phyloP scores from a whole-genome alignment of 2,888 invertebrate genomes.

The Idaea straminata region DNA sequence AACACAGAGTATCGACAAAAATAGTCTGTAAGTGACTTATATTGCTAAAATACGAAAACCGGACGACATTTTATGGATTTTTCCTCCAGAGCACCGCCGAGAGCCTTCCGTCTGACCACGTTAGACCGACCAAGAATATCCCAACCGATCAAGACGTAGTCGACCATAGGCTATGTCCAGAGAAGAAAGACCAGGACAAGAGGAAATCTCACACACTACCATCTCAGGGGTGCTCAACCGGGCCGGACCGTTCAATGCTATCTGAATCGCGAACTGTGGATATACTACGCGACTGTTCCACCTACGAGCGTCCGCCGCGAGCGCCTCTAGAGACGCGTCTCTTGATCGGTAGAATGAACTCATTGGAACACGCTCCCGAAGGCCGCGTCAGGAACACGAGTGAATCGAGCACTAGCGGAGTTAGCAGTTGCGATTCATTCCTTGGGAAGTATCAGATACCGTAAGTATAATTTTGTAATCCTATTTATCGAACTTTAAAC shows the following conservation, averaged over 20 bases:
- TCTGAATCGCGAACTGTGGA: slow-evolving; percentile 86
- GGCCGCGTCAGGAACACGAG: slow-evolving; percentile 72
- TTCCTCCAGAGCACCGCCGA: slow-evolving; percentile 53
- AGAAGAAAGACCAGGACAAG: slow-evolving; percentile 55
- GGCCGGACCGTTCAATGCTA: slow-evolving; percentile 83
- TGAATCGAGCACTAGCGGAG: slow-evolving; percentile 91
- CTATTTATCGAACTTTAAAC: not conserved
- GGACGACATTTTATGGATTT: too few species aligned
- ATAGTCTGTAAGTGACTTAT: too few species aligned
- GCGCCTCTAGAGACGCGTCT: slow-evolving; percentile 52
- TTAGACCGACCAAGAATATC: slow-evolving; percentile 45
- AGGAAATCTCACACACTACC: slow-evolving; percentile 81
- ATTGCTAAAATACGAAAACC: too few species aligned
- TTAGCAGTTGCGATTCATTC: slow-evolving; percentile 90
- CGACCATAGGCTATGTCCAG: slow-evolving; percentile 42
- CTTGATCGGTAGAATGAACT: slow-evolving; percentile 61
- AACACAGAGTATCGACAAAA: too few species aligned
- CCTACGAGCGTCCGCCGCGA: slow-evolving; percentile 57
- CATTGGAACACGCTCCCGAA: slow-evolving; percentile 65
- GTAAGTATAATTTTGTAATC: slow-evolving; percentile 51
- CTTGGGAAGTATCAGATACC: slow-evolving; percentile 81
- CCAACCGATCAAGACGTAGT: slow-evolving; percentile 59
- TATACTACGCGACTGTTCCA: slow-evolving; percentile 66
- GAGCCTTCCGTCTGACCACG: slow-evolving; percentile 61
- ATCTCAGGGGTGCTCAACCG: slow-evolving; percentile 68